Evolutionary conservation across 37 sponge, comb jelly and placozoan species (phyloP).

Genomic region (Beroe ovata): DNA sequence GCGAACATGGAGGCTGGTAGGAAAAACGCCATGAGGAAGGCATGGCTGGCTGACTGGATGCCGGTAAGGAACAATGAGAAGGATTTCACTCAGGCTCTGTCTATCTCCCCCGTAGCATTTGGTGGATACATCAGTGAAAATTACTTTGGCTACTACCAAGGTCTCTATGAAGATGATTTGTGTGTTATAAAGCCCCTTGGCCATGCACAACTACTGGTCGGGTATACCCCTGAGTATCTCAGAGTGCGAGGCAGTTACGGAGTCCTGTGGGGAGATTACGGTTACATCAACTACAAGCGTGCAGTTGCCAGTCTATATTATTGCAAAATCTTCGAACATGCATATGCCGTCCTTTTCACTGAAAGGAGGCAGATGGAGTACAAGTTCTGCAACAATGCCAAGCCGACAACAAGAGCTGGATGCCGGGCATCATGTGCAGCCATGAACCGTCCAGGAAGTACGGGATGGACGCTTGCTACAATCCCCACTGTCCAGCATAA

Average conservation of each 20-base stretch:
- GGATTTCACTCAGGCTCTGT: not conserved
- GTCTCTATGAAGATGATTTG: not conserved
- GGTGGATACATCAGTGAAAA: slow-evolving; percentile 11
- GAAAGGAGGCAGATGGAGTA: too few relatives aligned
- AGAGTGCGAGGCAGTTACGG: slow-evolving; percentile 40
- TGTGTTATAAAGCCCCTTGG: not conserved
- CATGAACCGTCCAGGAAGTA: not conserved
- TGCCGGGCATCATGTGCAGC: not conserved
- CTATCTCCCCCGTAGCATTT: not conserved
- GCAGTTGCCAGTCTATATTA: not conserved
- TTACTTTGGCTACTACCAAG: slow-evolving; percentile 1
- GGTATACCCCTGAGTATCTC: not conserved
- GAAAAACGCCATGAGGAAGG: not conserved
- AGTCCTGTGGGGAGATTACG: not conserved
- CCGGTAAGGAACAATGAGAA: not conserved
- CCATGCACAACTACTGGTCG: slow-evolving; percentile 13
- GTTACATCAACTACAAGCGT: slow-evolving; percentile 27
- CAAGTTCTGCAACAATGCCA: slow-evolving; percentile 2
- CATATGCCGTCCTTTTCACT: not conserved
- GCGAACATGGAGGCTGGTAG: too few relatives aligned
- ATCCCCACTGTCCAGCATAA: slow-evolving; percentile 35
- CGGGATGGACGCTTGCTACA: slow-evolving; percentile 22
- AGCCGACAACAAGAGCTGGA: not conserved
- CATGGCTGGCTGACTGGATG: not conserved
- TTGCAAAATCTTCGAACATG: not conserved